Evolutionary conservation across 2,888 invertebrate species (phyloP).

Genomic region (Amphimallon solstitiale): DNA sequence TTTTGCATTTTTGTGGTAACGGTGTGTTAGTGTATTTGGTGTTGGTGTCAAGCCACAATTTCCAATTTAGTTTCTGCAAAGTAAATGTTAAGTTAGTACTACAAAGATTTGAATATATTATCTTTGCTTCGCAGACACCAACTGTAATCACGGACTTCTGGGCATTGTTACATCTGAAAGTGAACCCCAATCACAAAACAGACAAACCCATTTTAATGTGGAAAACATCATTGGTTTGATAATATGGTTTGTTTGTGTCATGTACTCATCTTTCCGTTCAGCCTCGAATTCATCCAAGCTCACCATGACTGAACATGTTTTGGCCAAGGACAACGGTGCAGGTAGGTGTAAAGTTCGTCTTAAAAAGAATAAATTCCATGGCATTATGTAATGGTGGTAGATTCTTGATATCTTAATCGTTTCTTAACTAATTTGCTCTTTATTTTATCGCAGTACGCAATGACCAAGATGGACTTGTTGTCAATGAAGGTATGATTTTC

Average conservation of each 20-base stretch:
- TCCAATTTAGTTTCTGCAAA: too few relatives aligned
- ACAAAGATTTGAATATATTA: slow-evolving; percentile 34
- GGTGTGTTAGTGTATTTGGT: too few relatives aligned
- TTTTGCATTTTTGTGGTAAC: too few relatives aligned
- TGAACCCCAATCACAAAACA: slow-evolving; percentile 50
- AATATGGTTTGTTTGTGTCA: slow-evolving; percentile 94
- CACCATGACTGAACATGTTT: slow-evolving; percentile 84
- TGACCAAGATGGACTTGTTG: slow-evolving; percentile 67
- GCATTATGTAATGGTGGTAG: slow-evolving; percentile 45
- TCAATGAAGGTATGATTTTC: slow-evolving; percentile 68
- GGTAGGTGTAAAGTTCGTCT: slow-evolving; percentile 60
- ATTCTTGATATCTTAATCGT: neutral
- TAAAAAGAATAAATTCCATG: slow-evolving; percentile 34
- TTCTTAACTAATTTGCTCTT: slow-evolving; percentile 38
- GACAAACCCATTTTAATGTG: slow-evolving; percentile 79
- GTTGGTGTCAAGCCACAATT: too few relatives aligned
- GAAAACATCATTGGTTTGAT: slow-evolving; percentile 91
- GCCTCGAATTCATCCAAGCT: slow-evolving; percentile 93
- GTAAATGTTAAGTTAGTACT: neutral
- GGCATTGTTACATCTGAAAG: slow-evolving; percentile 60
- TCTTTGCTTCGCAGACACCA: slow-evolving; percentile 70
- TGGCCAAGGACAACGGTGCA: slow-evolving; percentile 77
- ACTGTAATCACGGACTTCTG: slow-evolving; percentile 81
- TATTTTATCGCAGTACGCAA: slow-evolving; percentile 63
- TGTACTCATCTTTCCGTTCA: slow-evolving; percentile 96